Conservation (phyloP, 2,888 invertebrate species). For the Latrodectus hesperus region DNA sequence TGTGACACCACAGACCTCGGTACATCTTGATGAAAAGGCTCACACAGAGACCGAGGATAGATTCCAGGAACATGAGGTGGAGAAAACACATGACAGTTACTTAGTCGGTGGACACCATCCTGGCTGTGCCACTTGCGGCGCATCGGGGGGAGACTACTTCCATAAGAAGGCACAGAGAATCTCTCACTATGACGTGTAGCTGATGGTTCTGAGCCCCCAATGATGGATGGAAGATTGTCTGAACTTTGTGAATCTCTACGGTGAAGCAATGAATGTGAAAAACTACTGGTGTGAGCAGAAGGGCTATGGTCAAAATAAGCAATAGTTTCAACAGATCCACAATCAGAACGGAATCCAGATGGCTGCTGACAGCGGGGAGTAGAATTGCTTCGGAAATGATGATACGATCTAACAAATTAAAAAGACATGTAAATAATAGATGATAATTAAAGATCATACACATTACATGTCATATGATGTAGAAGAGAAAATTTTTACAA, state of each 20-base stretch:
- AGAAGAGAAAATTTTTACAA: too few species aligned
- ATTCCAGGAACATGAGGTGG: conserved; percentile 59
- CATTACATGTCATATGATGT: too few species aligned
- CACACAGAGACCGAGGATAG: conserved; percentile 23
- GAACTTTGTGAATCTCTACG: conserved; percentile 61
- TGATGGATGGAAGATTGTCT: conserved; percentile 66
- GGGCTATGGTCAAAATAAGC: conserved; percentile 33
- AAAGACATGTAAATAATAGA: too few species aligned
- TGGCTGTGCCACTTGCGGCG: conserved; percentile 69
- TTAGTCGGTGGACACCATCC: conserved; percentile 57
- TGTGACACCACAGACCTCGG: conserved; percentile 23
- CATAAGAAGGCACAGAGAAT: conserved; percentile 1
- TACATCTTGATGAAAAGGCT: conserved; percentile 14
- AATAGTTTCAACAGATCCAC: conserved; percentile 59
- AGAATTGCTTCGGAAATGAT: conserved; percentile 55
- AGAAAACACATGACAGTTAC: conserved; percentile 24
- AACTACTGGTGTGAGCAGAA: neutral
- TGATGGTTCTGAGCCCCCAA: conserved; percentile 65
- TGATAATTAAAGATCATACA: too few species aligned
- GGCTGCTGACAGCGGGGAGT: conserved; percentile 57
- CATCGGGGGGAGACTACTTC: conserved; percentile 56
- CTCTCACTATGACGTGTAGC: conserved; percentile 23
- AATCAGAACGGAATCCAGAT: conserved; percentile 53
- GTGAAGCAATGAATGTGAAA: conserved; percentile 11
- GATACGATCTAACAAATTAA: conserved; percentile 25